Base-by-base conservation (phyloP, 2,888 invertebrate genomes). In the Drosophila fungiperda region DNA sequence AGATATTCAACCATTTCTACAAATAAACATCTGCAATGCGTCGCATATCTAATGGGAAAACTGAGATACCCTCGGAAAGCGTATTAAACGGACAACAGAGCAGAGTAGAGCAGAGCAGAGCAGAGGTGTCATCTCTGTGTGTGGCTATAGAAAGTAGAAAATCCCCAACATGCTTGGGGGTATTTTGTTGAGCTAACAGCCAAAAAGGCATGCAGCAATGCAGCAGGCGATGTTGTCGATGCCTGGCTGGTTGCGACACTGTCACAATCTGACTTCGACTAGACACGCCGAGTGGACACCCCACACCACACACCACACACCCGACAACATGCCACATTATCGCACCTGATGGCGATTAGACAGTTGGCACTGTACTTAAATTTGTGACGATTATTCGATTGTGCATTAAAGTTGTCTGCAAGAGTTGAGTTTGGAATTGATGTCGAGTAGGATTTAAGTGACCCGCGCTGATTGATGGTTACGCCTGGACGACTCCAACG, bases 291-390 rank as follows among this genome's bases (percentile, higher is more conserved):
- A 54, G 54, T 42, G 54, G 52, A 53, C 42, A 55, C 38, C 38
- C 23, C 36, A 58, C 40, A 48, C 26, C 65, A 26, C 5, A 35
- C 35, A 7, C 7, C 38, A 17, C 38, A 38, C 36, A 36, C 15
- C 32, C 54, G 45, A 57, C 29, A 66, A 23, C 55, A 67, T 48
- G 69, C 61, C 77, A 77, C 80, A 88, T 88, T 86, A 88, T 82
- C 74, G 71, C 83, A 88, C 88, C 86, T 83, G 80, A 65, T 70
- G 66, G 79, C 79, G 72, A 83, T 85, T 83, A 78, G 79, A 66
- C 57, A 59, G 71, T 54, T 50, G 59, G 29, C 17, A 66, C 40
- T 68, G 68, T 73, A 65, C 68, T 78, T 76, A 68, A 84, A 78
- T 81, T 71, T 68, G 69, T 38, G 36, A 49, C 65, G 60, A 42